Base-by-base conservation (phyloP, 2,888 invertebrate genomes). In the Pammene fasciana region DNA sequence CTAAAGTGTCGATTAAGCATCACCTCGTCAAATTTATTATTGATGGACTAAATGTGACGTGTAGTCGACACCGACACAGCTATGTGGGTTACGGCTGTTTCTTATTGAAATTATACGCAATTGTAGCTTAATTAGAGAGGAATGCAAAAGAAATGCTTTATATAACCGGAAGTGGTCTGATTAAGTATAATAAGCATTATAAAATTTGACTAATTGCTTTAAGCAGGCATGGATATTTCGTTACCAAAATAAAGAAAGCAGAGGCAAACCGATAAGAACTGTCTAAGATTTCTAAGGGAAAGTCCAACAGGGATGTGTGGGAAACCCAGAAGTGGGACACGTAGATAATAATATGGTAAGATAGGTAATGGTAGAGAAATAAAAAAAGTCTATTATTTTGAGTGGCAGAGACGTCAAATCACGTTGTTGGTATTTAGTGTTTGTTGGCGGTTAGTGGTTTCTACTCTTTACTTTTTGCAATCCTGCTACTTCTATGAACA, bases 1-100 rank as follows among this genome's bases (percentile, higher is more conserved):
- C 26, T 26, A 26, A 26, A 4, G 26, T 26, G 26, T 26, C 26
- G 4, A 26, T 4, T 26, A 4, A 26, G 26, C 26, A 43, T 52
- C 52, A 67, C 34, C 16, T 50, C 41, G 66, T 52, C 66, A 59
- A 66, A 59, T 59, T 7, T 59, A 59, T 66, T 52, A 59, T 67
- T 59, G 57, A 67, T 52, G 48, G 26, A 16, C 11, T 18, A 45
- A 34, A 59, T 34, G 50, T 67, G 18, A 60, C 59, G 59, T 59
- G 14, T 59, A 59, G n/a, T 18, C 18, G 48, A 50, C 41, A 50
- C 14, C 18, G 48, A 50, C 41, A 50, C 14, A 52, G 11, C 52
- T 65, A 57, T 56, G 57, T 66, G 50, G 66, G 66, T 57, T 57
- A 57, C 7, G 13, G 5, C n/a, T 11, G 45, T 48, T 36, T 65